phyloP scores from a whole-genome alignment of 2,888 invertebrate species.

The Eupithecia tripunctaria region DNA sequence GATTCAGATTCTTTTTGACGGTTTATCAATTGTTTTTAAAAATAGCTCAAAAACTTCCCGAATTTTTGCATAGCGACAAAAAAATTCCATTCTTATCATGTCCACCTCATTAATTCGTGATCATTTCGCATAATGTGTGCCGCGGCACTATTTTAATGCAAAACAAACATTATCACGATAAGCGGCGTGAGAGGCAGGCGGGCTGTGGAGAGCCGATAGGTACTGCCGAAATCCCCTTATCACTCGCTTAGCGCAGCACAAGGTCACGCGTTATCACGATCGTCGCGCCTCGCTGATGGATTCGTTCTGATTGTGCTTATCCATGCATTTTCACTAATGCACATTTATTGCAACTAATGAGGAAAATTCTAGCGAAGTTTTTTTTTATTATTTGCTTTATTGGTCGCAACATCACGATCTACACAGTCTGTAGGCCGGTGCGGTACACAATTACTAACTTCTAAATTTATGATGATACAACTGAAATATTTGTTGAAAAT shows the following conservation, averaged over 20 bases:
- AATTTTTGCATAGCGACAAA: slow-evolving; percentile 11
- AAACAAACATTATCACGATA: slow-evolving; percentile 75
- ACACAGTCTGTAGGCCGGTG: neutral
- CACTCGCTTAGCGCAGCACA: slow-evolving; percentile 72
- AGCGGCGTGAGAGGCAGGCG: slow-evolving; percentile 59
- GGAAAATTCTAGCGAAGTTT: neutral
- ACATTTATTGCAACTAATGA: slow-evolving; percentile 22
- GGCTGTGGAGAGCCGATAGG: slow-evolving; percentile 41
- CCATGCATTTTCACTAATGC: slow-evolving; percentile 56
- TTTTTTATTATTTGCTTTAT: neutral
- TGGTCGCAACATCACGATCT: neutral
- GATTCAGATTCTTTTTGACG: slow-evolving; percentile 26
- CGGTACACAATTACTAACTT: neutral
- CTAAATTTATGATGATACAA: neutral
- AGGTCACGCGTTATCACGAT: slow-evolving; percentile 77
- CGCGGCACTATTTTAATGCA: slow-evolving; percentile 74
- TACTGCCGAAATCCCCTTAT: slow-evolving; percentile 79
- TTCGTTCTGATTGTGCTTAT: slow-evolving; percentile 74
- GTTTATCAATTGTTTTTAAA: neutral
- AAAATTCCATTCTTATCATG: slow-evolving; percentile 47
- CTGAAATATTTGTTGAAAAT: neutral
- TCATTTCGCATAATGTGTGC: slow-evolving; percentile 65
- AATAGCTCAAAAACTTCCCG: neutral
- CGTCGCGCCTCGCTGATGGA: slow-evolving; percentile 64
- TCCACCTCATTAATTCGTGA: slow-evolving; percentile 66